Conservation (phyloP, 2,797 vertebrate genomes). For the Percopsis omiscomaycus region DNA sequence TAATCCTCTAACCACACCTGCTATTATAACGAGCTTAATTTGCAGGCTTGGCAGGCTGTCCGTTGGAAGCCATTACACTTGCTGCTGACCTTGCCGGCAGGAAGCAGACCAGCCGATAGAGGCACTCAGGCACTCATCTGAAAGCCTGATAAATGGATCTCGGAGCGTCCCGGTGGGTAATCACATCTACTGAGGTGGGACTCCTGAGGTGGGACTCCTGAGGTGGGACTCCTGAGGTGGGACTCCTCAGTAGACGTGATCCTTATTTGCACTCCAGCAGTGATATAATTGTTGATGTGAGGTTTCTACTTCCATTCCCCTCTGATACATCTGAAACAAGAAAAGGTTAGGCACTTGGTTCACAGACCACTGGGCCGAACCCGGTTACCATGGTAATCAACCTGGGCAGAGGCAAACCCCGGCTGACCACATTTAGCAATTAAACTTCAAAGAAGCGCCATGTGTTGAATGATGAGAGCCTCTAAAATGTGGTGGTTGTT, state of each 20-base stretch:
- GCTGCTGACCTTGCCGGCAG: conserved; percentile 52
- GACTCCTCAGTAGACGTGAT: neutral
- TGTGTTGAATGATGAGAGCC: too few relatives aligned
- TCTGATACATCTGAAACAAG: conserved; percentile 26
- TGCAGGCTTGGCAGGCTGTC: conserved; percentile 51
- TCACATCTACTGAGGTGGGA: conserved; percentile 47
- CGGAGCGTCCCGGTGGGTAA: conserved; percentile 52
- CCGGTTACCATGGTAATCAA: conserved; percentile 40
- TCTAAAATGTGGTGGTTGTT: neutral
- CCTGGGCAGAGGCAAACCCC: conserved; percentile 24
- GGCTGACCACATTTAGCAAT: conserved; percentile 40
- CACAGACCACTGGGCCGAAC: neutral
- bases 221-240: conserved; percentile 31
- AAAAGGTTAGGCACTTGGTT: neutral
- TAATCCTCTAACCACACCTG: conserved; percentile 9
- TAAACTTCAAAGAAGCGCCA: conserved; percentile 23
- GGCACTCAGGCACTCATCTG: conserved; percentile 57
- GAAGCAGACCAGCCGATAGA: conserved; percentile 60
- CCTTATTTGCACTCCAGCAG: neutral
- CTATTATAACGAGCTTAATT: conserved; percentile 38
- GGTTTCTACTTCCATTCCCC: conserved; percentile 17
- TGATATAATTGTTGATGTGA: conserved; percentile 28
- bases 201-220: conserved; percentile 33
- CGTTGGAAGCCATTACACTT: conserved; percentile 57
- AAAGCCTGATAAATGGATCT: conserved; percentile 69